These are phyloP conservation scores for Drosophila mercatorum DNA, from an alignment of 2,888 invertebrate genomes.

Conservation along the genomic window DNA sequence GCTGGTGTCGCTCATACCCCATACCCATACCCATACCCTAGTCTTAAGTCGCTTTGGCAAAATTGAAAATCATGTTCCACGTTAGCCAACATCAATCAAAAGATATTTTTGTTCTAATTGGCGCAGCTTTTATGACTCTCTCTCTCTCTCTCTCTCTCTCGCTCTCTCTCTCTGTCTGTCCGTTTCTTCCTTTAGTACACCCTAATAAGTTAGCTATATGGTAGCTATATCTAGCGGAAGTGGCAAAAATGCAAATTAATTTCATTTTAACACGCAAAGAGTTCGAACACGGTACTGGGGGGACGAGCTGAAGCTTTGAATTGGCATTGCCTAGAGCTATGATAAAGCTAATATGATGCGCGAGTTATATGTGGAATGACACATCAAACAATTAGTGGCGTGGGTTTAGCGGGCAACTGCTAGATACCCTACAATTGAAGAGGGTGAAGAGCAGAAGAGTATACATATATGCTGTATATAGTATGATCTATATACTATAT, in stretches of 20 bases:
- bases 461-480: no score
- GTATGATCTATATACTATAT: background rate
- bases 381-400: background rate
- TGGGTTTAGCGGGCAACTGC: background rate
- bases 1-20: conserved; percentile 22
- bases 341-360: background rate
- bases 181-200: conserved; percentile 2
- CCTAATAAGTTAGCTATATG: conserved; percentile 10
- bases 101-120: conserved; percentile 58
- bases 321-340: conserved; percentile 8
- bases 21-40: conserved; percentile 1
- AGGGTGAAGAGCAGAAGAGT: background rate
- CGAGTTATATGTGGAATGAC: background rate
- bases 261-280: conserved; percentile 27
- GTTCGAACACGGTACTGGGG: background rate
- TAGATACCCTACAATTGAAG: background rate
- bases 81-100: conserved; percentile 54
- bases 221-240: conserved; percentile 40
- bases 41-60: conserved; percentile 29
- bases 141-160: background rate
- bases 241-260: conserved; percentile 49
- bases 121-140: conserved; percentile 33
- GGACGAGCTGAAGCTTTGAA: background rate
- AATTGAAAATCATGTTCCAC: conserved; percentile 63
- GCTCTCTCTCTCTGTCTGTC: background rate